Percentiles rank a stretch among this genome's conserved stretches.
phyloP scores from a whole-genome alignment of 2,888 invertebrate species.

The Artemia sinica region DNA sequence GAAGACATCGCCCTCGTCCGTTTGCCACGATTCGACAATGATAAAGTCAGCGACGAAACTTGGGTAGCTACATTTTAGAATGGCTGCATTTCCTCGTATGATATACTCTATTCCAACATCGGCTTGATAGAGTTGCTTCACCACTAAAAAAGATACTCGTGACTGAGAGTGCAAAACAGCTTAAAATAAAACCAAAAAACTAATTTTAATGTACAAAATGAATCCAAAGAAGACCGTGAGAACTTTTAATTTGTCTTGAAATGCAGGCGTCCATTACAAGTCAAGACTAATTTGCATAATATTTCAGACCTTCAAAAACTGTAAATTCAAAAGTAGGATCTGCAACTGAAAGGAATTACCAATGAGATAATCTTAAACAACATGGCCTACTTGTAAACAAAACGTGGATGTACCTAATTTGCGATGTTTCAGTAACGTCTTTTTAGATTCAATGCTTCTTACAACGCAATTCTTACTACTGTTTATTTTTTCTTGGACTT shows the following conservation, averaged over 20 bases:
- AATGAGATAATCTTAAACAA: too few species aligned
- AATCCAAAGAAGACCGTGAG: slow-evolving; percentile 6
- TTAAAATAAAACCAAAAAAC: neutral
- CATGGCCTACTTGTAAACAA: too few species aligned
- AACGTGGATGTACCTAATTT: too few species aligned
- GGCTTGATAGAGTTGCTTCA: slow-evolving; percentile 60
- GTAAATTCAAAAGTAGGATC: too few species aligned
- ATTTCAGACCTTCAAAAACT: too few species aligned
- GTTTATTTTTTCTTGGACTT: too few species aligned
- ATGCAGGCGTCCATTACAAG: neutral
- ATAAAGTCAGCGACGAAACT: slow-evolving; percentile 86
- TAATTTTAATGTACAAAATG: slow-evolving; percentile 7
- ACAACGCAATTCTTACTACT: too few species aligned
- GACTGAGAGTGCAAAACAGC: neutral
- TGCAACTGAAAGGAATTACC: too few species aligned
- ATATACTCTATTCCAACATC: slow-evolving; percentile 77
- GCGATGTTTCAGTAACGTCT: too few species aligned
- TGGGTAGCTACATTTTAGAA: slow-evolving; percentile 67
- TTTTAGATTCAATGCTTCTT: too few species aligned
- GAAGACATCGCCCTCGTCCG: slow-evolving; percentile 55
- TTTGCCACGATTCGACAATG: slow-evolving; percentile 66
- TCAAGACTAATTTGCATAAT: too few species aligned
- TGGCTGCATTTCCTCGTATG: slow-evolving; percentile 68
- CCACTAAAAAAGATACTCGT: slow-evolving; percentile 39
- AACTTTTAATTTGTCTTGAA: slow-evolving; percentile 13